A percentile compares a stretch with the other conserved stretches of the same genome.
These are phyloP conservation scores for Marisa cornuarietis DNA, from an alignment of 1,140 invertebrate species.

Conservation along the genomic window DNA sequence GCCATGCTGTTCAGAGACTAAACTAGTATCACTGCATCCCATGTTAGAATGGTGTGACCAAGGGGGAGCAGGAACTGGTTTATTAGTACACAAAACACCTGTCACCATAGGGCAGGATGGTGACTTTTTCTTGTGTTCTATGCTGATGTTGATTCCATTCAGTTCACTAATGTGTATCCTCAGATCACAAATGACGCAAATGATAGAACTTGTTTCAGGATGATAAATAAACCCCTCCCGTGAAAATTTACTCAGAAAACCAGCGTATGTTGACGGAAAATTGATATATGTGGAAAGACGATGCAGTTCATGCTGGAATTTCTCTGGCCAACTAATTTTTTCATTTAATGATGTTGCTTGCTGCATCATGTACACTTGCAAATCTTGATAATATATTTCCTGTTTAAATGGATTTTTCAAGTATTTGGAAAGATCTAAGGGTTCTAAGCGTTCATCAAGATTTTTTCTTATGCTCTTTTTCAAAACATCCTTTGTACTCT, in stretches of 20 bases:
- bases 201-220: not conserved
- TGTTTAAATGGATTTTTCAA: not conserved
- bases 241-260: constrained; percentile 6
- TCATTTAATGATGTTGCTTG: not conserved
- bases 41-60: too few relatives aligned
- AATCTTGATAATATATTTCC: not conserved
- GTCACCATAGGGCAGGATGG: not conserved
- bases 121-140: not conserved
- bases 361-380: constrained; percentile 10
- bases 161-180: not conserved
- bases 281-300: constrained; percentile 1
- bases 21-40: not conserved
- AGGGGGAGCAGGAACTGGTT: not conserved
- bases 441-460: not conserved
- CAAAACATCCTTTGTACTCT: too few relatives aligned
- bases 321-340: not conserved
- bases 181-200: constrained; percentile 11
- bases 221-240: constrained; percentile 8
- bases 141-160: not conserved
- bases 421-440: constrained; percentile 1
- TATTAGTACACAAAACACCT: constrained; percentile 2
- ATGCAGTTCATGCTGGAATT: not conserved
- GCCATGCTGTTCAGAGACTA: not conserved
- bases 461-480: too few relatives aligned
- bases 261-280: not conserved